Percentiles rank a stretch among this genome's conserved stretches.
Evolutionary conservation across 2,797 vertebrate species (phyloP).

Genomic region (Mareca strepera): DNA sequence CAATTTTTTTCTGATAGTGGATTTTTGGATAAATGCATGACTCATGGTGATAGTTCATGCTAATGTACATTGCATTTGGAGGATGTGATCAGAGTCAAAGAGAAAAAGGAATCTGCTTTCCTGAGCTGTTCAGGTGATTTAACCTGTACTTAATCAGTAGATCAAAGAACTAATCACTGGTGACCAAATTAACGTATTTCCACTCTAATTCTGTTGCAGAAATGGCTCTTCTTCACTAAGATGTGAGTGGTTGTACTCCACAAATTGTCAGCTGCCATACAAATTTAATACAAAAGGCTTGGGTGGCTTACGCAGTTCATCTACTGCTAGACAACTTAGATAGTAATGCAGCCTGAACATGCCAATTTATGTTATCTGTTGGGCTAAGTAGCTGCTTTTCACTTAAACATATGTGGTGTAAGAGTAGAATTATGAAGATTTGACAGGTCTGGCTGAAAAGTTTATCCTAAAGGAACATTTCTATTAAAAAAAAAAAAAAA

Average conservation of each 20-base stretch:
- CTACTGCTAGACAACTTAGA: neutral
- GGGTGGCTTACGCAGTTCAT: neutral
- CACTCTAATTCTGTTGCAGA: neutral
- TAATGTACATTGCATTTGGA: neutral
- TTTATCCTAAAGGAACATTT: no score
- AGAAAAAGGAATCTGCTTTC: neutral
- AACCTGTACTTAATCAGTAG: neutral
- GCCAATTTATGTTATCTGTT: neutral
- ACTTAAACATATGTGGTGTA: neutral
- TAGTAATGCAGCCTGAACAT: neutral
- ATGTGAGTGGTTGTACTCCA: neutral
- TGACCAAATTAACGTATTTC: neutral
- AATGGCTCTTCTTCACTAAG: neutral
- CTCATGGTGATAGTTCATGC: neutral
- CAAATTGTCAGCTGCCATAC: neutral
- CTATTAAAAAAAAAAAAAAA: no score
- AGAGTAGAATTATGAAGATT: no score
- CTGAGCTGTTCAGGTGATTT: neutral
- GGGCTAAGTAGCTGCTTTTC: neutral
- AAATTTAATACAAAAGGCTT: neutral
- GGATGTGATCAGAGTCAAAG: neutral
- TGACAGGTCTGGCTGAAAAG: no score
- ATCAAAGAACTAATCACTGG: neutral
- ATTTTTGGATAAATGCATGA: neutral
- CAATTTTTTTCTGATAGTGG: neutral